Evolutionary conservation across 2,113 vertebrate species (phyloP), one percentile per base, ranked within the genome.

Genomic region (Raja brachyura): DNA sequence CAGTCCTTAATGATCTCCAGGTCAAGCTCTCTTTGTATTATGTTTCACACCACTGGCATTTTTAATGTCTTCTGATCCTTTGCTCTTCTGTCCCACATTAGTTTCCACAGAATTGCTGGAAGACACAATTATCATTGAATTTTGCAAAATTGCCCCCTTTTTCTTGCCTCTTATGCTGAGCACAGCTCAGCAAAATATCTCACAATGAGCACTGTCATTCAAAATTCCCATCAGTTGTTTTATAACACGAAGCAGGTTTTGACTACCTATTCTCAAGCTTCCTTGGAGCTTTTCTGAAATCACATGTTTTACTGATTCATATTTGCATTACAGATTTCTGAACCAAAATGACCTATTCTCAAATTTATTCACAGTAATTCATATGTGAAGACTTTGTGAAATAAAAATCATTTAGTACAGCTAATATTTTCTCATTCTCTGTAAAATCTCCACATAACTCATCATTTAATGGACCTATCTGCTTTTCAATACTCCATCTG

Each of bases 311-410:
- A 33, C 86, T 33, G 61, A 90, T 90, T 20, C n/a, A 14, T 20
- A 63, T 63, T 33, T 68, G 31, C 31, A 33, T 90, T 90, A 68
- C 61, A 68, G 61, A 90, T 68, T 63, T 20, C 5, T 31, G 86
- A 68, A 68, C 59, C 86, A 90, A 90, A 90, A 33, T 90, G n/a
- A 90, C 59, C 59, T 63, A n/a, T 28, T 90, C 61, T 68, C 3
- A 28, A 90, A 88, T 68, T 90, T 90, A 22, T 90, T 90, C 86
- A 68, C 31, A 66, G 31, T 20, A 16, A 81, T 90, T 90, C 59
- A 90, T 39, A 18, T 90, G 63, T 63, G 31, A 90, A 68, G 86
- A 90, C 31, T 90, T 59, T 7, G n/a, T 90, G 54, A 48, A 90
- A 39, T 25, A 90, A 68, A 68, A 33, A 90, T 20, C n/a, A 88